These are phyloP conservation scores for Yponomeuta sedellus DNA, from an alignment of 2,888 invertebrate genomes.

Conservation along the genomic window DNA sequence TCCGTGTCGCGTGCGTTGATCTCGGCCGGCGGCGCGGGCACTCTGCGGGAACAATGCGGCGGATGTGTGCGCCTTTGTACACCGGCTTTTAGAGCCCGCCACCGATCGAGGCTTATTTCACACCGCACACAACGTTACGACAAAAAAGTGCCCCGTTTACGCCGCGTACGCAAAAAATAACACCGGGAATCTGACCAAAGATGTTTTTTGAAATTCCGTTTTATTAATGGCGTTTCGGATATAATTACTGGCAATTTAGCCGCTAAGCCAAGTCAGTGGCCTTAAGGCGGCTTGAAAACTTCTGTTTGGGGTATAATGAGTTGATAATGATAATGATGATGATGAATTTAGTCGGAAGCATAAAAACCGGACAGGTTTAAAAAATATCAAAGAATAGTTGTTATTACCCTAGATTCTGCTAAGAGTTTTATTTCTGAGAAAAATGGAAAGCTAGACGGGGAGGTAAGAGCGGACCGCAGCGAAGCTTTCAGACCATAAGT, in stretches of 20 bases:
- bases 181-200: too few relatives aligned
- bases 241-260: too few relatives aligned
- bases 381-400: too few relatives aligned
- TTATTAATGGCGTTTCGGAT: too few relatives aligned
- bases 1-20: slow-evolving; percentile 21
- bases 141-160: slow-evolving; percentile 27
- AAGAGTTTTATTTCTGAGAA: neutral
- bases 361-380: too few relatives aligned
- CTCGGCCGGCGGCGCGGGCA: slow-evolving; percentile 23
- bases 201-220: too few relatives aligned
- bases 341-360: too few relatives aligned
- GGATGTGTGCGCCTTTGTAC: slow-evolving; percentile 53
- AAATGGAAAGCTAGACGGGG: neutral
- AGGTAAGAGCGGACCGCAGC: neutral
- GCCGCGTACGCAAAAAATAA: neutral
- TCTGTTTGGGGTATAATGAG: too few relatives aligned
- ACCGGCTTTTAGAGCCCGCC: slow-evolving; percentile 48
- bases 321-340: too few relatives aligned
- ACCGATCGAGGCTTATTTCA: slow-evolving; percentile 30
- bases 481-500: neutral
- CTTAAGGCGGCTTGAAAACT: too few relatives aligned
- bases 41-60: slow-evolving; percentile 39
- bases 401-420: neutral
- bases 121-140: slow-evolving; percentile 25
- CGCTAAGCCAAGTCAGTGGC: too few relatives aligned